These are phyloP conservation scores for Octopus bimaculoides DNA, from an alignment of 1,140 invertebrate genomes.

Conservation along the genomic window DNA sequence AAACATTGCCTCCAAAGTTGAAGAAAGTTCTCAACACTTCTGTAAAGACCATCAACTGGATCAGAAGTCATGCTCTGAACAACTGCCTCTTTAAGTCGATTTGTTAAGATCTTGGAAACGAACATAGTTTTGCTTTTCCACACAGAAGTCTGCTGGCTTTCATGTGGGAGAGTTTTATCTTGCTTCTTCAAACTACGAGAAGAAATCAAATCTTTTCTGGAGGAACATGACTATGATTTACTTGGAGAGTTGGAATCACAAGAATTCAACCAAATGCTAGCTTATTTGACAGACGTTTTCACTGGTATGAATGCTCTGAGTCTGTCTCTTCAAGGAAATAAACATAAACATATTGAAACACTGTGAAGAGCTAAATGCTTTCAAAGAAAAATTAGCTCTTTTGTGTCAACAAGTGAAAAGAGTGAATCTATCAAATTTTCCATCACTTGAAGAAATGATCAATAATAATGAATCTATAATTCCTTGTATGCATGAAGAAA, in stretches of 20 bases:
- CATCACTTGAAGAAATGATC: no score
- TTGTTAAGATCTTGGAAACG: neutral
- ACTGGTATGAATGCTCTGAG: neutral
- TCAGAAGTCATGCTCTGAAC: conserved; percentile 5
- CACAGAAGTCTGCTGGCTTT: neutral
- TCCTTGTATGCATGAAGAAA: no score
- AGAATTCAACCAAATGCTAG: conserved; percentile 10
- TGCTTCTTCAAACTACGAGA: conserved; percentile 1
- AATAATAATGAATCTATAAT: no score
- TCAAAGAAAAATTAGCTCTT: no score
- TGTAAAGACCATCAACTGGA: conserved; percentile 11
- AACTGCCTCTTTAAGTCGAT: conserved; percentile 9
- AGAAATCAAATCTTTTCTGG: conserved; percentile 1
- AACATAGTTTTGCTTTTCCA: neutral
- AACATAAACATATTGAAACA: no score
- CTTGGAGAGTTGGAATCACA: neutral
- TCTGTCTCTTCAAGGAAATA: no score
- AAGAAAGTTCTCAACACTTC: neutral
- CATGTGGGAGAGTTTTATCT: neutral
- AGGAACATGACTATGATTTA: conserved; percentile 1
- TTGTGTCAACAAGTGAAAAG: no score
- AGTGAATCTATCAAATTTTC: no score
- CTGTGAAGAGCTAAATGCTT: no score
- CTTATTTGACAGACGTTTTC: conserved; percentile 9
- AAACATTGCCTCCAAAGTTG: neutral